A percentile compares a stretch with the other conserved stretches of the same genome.
phyloP scores from a whole-genome alignment of 2,888 invertebrate species.

The Cheilosia pagana region DNA sequence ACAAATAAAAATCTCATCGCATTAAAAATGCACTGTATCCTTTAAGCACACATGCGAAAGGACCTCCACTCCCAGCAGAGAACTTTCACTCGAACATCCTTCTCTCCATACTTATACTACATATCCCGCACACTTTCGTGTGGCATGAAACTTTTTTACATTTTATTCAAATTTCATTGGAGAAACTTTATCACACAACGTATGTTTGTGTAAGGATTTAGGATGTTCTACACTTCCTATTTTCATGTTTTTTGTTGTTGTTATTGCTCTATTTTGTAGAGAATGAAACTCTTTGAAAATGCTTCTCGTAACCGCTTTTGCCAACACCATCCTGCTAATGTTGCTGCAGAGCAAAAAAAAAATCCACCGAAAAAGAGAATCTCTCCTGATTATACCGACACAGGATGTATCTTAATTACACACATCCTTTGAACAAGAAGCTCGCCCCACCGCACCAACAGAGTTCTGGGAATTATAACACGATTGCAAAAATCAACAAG shows the following conservation, averaged over 20 bases:
- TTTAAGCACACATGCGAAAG: constrained; percentile 20
- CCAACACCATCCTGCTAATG: constrained; percentile 14
- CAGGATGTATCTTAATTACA: constrained; percentile 69
- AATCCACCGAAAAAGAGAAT: constrained; percentile 3
- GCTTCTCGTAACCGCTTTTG: constrained; percentile 23
- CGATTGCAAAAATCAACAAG: constrained; percentile 58
- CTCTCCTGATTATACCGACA: constrained; percentile 52
- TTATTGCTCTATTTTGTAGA: neutral
- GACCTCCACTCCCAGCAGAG: neutral
- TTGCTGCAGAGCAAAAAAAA: neutral
- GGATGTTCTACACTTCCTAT: constrained; percentile 16
- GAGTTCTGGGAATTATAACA: constrained; percentile 27
- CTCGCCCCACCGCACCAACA: neutral
- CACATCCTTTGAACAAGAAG: constrained; percentile 31
- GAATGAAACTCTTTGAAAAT: constrained; percentile 26
- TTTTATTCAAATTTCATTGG: constrained; percentile 52
- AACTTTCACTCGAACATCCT: neutral
- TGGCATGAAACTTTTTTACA: constrained; percentile 41
- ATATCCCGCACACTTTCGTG: neutral
- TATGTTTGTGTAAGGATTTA: constrained; percentile 41
- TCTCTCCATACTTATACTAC: neutral
- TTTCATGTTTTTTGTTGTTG: neutral
- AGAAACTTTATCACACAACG: constrained; percentile 52
- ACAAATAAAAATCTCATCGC: constrained; percentile 43
- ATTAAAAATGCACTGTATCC: constrained; percentile 58